These are phyloP conservation scores for Xylocopa sonorina DNA, from an alignment of 1,140 invertebrate species.

Conservation along the genomic window DNA sequence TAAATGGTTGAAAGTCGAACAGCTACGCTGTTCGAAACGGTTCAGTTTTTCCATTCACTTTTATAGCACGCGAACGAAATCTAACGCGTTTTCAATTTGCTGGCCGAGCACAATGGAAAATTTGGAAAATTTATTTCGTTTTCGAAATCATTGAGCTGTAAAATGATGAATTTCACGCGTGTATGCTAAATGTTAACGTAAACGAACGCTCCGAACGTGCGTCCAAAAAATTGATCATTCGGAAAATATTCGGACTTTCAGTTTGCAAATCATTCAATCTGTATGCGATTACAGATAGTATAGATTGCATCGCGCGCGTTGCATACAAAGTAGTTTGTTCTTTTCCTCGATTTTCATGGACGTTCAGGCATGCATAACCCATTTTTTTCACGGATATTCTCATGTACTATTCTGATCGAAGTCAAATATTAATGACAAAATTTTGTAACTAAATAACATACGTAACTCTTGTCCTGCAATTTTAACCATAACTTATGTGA, in stretches of 20 bases:
- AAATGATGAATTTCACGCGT: not conserved
- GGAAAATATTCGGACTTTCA: not conserved
- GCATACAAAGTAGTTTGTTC: slow-evolving; percentile 6
- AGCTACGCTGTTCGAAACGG: no score
- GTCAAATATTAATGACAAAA: not conserved
- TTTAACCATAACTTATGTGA: no score
- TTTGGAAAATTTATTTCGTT: not conserved
- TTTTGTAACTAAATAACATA: not conserved
- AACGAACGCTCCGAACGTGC: not conserved
- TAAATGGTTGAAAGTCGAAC: no score
- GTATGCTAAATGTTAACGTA: not conserved
- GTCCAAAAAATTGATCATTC: not conserved
- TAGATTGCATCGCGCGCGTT: not conserved
- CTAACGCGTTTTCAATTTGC: no score
- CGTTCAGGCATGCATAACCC: not conserved
- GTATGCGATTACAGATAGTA: slow-evolving; percentile 17
- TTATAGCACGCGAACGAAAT: no score
- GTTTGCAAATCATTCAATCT: slow-evolving; percentile 19
- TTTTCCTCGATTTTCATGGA: not conserved
- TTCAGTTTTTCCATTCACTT: no score
- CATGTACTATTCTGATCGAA: not conserved
- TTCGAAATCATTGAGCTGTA: not conserved
- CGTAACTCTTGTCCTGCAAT: no score
- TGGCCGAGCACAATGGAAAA: no score
- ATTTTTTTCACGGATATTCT: no score